phyloP scores from a whole-genome alignment of 2,888 invertebrate genomes.

The Lasioglossum malachurum region DNA sequence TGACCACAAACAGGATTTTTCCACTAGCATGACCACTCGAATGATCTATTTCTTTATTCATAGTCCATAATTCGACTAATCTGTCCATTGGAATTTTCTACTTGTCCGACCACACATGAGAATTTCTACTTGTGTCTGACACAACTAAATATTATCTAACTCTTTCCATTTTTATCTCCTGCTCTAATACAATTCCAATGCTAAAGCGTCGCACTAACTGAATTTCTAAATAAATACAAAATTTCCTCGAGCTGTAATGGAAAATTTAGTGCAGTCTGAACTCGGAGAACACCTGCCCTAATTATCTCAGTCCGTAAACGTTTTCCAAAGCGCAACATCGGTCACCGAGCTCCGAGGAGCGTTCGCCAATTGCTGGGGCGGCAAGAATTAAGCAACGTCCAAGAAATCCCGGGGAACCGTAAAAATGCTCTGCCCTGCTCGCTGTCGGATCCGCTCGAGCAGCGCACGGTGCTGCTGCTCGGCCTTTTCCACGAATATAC shows the following conservation, averaged over 20 bases:
- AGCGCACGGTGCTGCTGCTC: constrained; percentile 8
- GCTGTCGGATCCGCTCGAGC: neutral
- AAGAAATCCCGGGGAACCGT: constrained; percentile 2
- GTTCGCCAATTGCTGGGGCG: constrained; percentile 24
- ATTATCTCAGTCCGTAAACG: constrained; percentile 4
- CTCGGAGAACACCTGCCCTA: neutral
- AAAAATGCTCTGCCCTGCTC: constrained; percentile 27
- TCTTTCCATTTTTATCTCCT: neutral
- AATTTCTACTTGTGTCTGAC: neutral
- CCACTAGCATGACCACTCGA: neutral
- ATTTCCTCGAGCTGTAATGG: neutral
- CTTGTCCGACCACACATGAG: neutral
- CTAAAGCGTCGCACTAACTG: neutral
- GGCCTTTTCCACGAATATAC: constrained; percentile 13
- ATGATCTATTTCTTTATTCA: neutral
- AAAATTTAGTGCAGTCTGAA: neutral
- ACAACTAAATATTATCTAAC: neutral
- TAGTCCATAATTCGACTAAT: neutral
- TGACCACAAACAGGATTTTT: neutral
- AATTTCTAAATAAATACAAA: neutral
- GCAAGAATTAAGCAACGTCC: constrained; percentile 29
- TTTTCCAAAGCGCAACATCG: constrained; percentile 9
- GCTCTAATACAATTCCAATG: neutral
- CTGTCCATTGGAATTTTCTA: neutral
- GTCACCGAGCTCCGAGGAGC: neutral